Evolutionary conservation across 2,888 invertebrate species (phyloP), one percentile per base, ranked within the genome.

Genomic region (Latheticus oryzae): DNA sequence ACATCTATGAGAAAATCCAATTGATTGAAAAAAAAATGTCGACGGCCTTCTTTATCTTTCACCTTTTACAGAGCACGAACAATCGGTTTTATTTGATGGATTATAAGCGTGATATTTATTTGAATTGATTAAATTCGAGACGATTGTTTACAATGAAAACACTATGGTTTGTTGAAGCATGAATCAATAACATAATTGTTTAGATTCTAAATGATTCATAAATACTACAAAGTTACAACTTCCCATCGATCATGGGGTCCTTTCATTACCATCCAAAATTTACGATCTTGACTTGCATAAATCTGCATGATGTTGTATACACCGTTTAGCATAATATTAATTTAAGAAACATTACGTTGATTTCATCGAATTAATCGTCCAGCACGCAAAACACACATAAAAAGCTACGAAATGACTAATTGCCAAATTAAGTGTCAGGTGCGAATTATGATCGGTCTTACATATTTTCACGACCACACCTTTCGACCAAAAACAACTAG

Each of bases 321-420:
- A 7, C 9, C 3, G 33, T 50, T 37, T 37, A 38, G 17, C 37
- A 50, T 50, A 38, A 38, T 28, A 50, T 38, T 50, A 37, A 38
- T 50, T 38, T 48, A 15, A 24, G 24, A 24, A 33, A 28, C 48
- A 35, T 33, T 17, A 5, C 15, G 48, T 23, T 35, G 48, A 59
- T 56, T 50, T 60, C 52, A 53, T 54, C 51, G 28, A 53, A 60
- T 57, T 56, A 59, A 48, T 59, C 45, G 38, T 50, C 13, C 45
- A 32, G 57, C 58, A 61, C 53, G 53, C 57, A 56, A 58, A 59
- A 28, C n/a, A 17, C 28, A 15, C 35, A 35, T 35, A 48, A 35
- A 35, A 26, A 47, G 48, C 23, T 24, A 48, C 38, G 23, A 16
- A 35, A 50, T 50, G 50, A 50, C 32, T 52, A 30, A 52, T 52